phyloP scores from a whole-genome alignment of 2,888 invertebrate species.

The Poecilus cupreus region DNA sequence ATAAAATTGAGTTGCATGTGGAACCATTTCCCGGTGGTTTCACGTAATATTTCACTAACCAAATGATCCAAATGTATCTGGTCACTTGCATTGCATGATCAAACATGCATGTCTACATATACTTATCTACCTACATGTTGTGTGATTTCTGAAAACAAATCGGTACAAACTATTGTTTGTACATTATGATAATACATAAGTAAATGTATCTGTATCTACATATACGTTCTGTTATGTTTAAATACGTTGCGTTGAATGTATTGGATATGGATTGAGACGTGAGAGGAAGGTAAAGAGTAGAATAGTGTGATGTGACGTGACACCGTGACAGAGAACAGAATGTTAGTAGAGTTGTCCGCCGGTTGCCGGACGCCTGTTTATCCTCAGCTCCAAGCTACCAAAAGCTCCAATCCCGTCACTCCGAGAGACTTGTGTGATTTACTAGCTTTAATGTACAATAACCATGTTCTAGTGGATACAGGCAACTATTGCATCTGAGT shows the following conservation, averaged over 20 bases:
- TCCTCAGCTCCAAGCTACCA: conserved; percentile 20
- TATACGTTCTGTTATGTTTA: conserved; percentile 47
- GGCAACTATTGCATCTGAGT: conserved; percentile 58
- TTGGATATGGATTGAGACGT: neutral
- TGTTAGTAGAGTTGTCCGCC: neutral
- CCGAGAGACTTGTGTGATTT: conserved; percentile 51
- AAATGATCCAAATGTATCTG: conserved; percentile 51
- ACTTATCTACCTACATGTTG: conserved; percentile 42
- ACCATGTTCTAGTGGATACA: conserved; percentile 53
- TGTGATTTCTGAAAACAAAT: conserved; percentile 40
- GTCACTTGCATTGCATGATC: conserved; percentile 41
- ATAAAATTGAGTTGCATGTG: neutral
- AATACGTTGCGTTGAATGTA: conserved; percentile 37
- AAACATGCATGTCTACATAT: conserved; percentile 44
- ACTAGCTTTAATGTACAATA: conserved; percentile 56
- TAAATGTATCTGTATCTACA: conserved; percentile 47
- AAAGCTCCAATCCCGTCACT: conserved; percentile 27
- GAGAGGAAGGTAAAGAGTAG: conserved; percentile 5
- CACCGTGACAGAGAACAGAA: conserved; percentile 1
- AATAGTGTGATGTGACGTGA: neutral
- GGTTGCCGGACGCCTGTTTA: neutral
- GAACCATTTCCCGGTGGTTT: conserved; percentile 17
- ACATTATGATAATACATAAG: conserved; percentile 26
- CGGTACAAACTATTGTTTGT: conserved; percentile 50
- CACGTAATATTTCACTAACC: conserved; percentile 34